These are phyloP conservation scores for Zaprionus bogoriensis DNA, from an alignment of 2,888 invertebrate genomes.

Conservation along the genomic window DNA sequence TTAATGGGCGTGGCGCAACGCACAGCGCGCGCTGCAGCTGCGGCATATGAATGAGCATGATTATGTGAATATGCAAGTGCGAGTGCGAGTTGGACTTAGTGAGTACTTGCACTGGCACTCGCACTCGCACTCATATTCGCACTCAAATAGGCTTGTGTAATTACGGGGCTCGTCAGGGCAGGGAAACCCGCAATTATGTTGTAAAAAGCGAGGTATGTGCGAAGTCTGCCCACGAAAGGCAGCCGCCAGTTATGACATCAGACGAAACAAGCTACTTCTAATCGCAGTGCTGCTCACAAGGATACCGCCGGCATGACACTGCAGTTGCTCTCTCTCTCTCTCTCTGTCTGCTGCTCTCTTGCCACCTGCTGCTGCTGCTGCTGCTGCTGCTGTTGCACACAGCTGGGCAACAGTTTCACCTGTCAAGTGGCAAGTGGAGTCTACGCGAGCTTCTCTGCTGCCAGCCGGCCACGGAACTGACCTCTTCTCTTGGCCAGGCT, in stretches of 20 bases:
- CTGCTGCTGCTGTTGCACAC: constrained; percentile 7
- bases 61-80: background rate
- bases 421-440: constrained; percentile 39
- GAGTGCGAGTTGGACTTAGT: constrained; percentile 2
- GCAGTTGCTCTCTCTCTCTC: background rate
- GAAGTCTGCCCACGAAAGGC: background rate
- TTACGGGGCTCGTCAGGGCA: constrained; percentile 32
- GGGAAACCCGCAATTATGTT: constrained; percentile 46
- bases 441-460: constrained; percentile 5
- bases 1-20: constrained; percentile 52
- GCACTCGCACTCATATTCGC: constrained; percentile 15
- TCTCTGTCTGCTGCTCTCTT: background rate
- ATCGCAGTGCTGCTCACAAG: background rate
- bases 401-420: constrained; percentile 54
- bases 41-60: constrained; percentile 32
- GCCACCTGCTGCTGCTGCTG: background rate
- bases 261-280: too few species aligned
- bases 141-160: constrained; percentile 61
- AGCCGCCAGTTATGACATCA: background rate
- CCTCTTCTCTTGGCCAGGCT: constrained; percentile 16
- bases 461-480: too few species aligned
- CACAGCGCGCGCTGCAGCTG: constrained; percentile 35
- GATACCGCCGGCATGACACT: constrained; percentile 4
- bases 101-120: background rate
- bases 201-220: constrained; percentile 1